Evolutionary conservation across 2,888 invertebrate genomes (phyloP).

Genomic region (Gnatocerus cornutus): DNA sequence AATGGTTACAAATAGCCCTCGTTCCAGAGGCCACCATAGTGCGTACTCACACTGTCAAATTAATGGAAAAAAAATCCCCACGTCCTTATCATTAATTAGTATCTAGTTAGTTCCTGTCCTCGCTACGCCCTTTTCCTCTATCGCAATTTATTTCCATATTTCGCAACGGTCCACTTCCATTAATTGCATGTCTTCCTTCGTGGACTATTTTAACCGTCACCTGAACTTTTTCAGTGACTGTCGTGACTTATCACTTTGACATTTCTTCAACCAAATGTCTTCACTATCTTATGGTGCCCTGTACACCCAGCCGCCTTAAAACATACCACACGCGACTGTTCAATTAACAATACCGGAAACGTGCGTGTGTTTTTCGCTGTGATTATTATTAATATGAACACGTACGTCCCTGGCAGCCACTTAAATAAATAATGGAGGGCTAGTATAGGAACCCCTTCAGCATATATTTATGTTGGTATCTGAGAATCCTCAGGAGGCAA

Average conservation of each 20-base stretch:
- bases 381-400: slow-evolving; percentile 43
- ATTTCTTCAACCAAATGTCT: slow-evolving; percentile 1
- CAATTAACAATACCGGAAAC: slow-evolving; percentile 43
- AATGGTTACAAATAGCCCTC: slow-evolving; percentile 6
- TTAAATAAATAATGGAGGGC: slow-evolving; percentile 46
- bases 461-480: slow-evolving; percentile 43
- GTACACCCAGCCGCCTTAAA: slow-evolving; percentile 2
- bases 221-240: background rate
- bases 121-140: slow-evolving; percentile 17
- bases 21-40: background rate
- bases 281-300: background rate
- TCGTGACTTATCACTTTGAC: background rate
- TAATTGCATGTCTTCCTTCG: slow-evolving; percentile 18
- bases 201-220: background rate
- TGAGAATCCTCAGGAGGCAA: slow-evolving; percentile 45
- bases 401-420: slow-evolving; percentile 40
- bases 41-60: background rate
- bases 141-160: slow-evolving; percentile 27
- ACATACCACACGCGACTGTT: slow-evolving; percentile 19
- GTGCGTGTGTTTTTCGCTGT: slow-evolving; percentile 40
- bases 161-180: slow-evolving; percentile 18
- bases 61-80: slow-evolving; percentile 1
- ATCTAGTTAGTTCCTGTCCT: slow-evolving; percentile 23
- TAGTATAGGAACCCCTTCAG: slow-evolving; percentile 42
- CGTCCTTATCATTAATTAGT: slow-evolving; percentile 20